phyloP scores from a whole-genome alignment of 1,140 invertebrate species.

The Aphis craccivora region DNA sequence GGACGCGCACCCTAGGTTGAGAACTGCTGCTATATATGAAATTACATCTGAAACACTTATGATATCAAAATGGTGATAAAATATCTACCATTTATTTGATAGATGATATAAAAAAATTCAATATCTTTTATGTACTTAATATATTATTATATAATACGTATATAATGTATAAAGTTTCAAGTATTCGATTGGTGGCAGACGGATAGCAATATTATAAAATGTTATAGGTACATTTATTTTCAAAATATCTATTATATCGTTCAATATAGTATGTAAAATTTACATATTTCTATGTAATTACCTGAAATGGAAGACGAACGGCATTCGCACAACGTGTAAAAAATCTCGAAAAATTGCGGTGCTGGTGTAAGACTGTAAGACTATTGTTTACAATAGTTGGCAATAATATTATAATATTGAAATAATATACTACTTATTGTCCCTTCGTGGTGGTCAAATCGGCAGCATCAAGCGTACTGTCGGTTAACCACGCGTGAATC shows the following conservation, averaged over 20 bases:
- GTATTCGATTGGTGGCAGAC: too few species aligned
- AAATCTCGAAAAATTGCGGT: slow-evolving; percentile 22
- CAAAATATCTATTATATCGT: not conserved
- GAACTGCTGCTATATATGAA: too few species aligned
- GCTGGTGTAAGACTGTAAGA: not conserved
- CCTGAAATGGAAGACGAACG: slow-evolving; percentile 46
- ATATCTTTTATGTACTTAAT: not conserved
- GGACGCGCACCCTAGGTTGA: too few species aligned
- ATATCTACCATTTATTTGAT: not conserved
- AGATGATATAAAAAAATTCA: fast-evolving
- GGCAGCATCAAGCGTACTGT: slow-evolving; percentile 46
- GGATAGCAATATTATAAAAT: not conserved
- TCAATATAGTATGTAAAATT: not conserved
- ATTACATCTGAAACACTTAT: too few species aligned
- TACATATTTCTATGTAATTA: not conserved
- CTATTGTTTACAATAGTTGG: not conserved
- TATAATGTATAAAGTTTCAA: too few species aligned
- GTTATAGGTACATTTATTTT: not conserved
- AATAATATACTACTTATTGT: not conserved
- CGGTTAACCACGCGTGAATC: not conserved
- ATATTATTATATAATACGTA: too few species aligned
- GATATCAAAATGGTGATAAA: too few species aligned
- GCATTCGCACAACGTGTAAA: not conserved
- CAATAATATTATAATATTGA: not conserved
- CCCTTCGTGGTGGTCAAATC: slow-evolving; percentile 34